Evolutionary conservation across 2,888 invertebrate genomes (phyloP).

Genomic region (Iselma pallidipennis): DNA sequence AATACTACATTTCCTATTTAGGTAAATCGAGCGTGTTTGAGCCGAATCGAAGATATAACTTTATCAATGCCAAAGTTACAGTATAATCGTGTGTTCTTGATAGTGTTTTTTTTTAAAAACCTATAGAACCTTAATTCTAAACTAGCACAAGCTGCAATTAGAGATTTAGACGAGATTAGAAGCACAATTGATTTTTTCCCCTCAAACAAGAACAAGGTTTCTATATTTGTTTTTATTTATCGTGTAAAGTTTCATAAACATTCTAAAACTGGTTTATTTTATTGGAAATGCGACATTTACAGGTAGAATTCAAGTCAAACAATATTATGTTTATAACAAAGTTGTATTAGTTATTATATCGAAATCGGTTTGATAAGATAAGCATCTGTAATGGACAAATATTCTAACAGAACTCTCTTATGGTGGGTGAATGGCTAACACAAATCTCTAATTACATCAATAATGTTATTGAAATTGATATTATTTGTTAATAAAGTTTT

Average conservation of each 20-base stretch:
- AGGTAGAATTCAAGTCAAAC: constrained; percentile 21
- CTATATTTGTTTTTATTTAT: too few species aligned
- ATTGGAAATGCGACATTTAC: constrained; percentile 23
- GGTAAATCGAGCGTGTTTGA: not conserved
- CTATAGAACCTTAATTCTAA: too few species aligned
- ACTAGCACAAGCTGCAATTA: too few species aligned
- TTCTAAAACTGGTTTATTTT: constrained; percentile 25
- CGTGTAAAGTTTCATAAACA: not conserved
- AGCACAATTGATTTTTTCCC: not conserved
- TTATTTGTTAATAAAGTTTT: too few species aligned
- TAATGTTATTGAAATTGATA: too few species aligned
- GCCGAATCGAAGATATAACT: not conserved
- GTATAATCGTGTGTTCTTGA: not conserved
- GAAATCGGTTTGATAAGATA: constrained; percentile 17
- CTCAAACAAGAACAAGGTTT: not conserved
- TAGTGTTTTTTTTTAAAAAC: too few species aligned
- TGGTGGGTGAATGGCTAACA: constrained; percentile 12
- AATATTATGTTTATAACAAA: constrained; percentile 24
- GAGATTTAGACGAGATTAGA: too few species aligned
- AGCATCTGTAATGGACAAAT: constrained; percentile 8
- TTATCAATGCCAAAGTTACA: not conserved
- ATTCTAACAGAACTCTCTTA: not conserved
- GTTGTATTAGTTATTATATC: constrained; percentile 22
- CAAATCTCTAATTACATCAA: constrained; percentile 9
- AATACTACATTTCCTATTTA: not conserved